These are phyloP conservation scores for Struthidea cinerea DNA, from an alignment of 2,113 vertebrate species.

Conservation along the genomic window DNA sequence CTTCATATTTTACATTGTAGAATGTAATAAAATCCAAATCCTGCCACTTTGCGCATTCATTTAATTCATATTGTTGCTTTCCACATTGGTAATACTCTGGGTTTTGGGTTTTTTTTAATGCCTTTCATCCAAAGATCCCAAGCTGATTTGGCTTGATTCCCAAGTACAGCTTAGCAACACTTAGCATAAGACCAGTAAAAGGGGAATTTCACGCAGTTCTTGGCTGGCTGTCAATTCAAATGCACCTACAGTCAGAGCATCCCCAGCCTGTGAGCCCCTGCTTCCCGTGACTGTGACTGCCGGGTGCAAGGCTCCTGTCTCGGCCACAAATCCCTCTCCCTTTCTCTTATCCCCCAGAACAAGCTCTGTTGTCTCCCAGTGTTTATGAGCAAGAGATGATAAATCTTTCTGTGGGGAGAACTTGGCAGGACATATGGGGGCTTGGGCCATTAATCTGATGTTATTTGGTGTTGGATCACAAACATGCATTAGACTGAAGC, in stretches of 20 bases:
- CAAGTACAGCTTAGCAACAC: slow-evolving; percentile 42
- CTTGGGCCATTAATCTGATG: not conserved
- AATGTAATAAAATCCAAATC: not conserved
- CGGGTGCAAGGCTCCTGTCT: not conserved
- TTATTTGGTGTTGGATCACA: not conserved
- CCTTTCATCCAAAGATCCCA: slow-evolving; percentile 30
- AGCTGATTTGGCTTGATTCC: slow-evolving; percentile 49
- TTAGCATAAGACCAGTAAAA: slow-evolving; percentile 30
- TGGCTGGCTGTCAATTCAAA: slow-evolving; percentile 11
- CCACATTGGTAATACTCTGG: not conserved
- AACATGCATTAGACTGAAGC: not conserved
- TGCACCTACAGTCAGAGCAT: not conserved
- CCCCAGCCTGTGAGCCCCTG: accelerated
- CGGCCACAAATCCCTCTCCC: not conserved
- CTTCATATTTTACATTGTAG: not conserved
- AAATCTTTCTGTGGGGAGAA: not conserved
- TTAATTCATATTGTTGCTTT: slow-evolving; percentile 28
- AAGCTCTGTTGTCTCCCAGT: not conserved
- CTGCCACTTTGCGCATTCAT: not conserved
- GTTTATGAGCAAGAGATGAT: not conserved
- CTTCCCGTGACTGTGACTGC: not conserved
- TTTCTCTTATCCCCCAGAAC: not conserved
- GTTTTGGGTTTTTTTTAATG: not conserved
- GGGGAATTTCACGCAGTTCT: not conserved
- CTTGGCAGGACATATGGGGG: not conserved